Evolutionary conservation across 2,888 invertebrate species (phyloP).

Genomic region (Podabrus alpinus): DNA sequence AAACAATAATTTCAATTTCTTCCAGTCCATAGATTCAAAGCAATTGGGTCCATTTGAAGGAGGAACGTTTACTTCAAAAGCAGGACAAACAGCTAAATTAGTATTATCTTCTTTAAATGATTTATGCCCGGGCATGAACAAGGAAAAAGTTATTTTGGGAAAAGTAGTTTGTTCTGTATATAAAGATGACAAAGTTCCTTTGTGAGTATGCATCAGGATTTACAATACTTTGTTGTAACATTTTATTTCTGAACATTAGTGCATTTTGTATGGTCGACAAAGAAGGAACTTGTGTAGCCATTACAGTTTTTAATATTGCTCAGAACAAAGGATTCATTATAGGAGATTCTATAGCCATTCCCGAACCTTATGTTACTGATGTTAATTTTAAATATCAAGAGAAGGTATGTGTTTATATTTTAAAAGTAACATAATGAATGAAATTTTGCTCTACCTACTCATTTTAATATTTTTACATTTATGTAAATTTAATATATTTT

Average conservation of each 20-base stretch:
- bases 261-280: constrained; percentile 82
- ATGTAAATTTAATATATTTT: not conserved
- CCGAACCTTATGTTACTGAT: constrained; percentile 70
- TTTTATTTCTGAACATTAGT: constrained; percentile 57
- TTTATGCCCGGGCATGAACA: constrained; percentile 67
- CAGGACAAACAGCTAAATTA: constrained; percentile 60
- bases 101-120: constrained; percentile 58
- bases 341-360: constrained; percentile 82
- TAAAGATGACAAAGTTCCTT: constrained; percentile 75
- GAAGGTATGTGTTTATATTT: constrained; percentile 55
- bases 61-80: constrained; percentile 61
- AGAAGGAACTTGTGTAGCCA: constrained; percentile 70
- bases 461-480: too few relatives aligned
- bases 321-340: constrained; percentile 81
- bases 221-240: not conserved
- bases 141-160: constrained; percentile 71
- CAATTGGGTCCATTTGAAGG: constrained; percentile 72
- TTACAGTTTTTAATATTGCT: constrained; percentile 84
- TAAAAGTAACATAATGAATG: too few relatives aligned
- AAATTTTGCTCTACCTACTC: too few relatives aligned
- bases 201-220: constrained; percentile 63
- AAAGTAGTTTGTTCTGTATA: constrained; percentile 81
- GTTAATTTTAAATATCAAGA: constrained; percentile 63
- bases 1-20: constrained; percentile 30
- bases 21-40: constrained; percentile 66